Conservation (phyloP, 1,140 invertebrate genomes). For the Portunus trituberculatus region DNA sequence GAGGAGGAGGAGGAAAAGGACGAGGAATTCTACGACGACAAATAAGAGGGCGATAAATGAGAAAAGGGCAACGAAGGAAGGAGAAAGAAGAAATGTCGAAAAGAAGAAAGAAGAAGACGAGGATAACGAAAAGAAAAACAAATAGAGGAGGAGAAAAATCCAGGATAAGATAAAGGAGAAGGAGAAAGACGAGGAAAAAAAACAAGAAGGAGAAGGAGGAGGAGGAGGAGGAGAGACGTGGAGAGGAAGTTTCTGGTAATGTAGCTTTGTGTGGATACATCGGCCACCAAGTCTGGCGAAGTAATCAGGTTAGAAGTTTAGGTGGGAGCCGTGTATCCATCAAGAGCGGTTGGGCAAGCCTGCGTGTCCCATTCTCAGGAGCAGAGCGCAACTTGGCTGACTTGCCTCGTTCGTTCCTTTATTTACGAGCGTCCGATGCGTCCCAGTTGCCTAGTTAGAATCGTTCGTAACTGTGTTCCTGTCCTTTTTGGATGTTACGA, state of each 20-base stretch:
- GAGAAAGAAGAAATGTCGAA: too few relatives aligned
- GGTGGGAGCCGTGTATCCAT: not conserved
- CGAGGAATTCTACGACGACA: too few relatives aligned
- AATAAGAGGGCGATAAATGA: too few relatives aligned
- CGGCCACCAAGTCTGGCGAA: not conserved
- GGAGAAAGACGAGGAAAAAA: too few relatives aligned
- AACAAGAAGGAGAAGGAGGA: too few relatives aligned
- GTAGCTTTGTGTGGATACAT: not conserved
- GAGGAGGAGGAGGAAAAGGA: too few relatives aligned
- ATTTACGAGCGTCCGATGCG: not conserved
- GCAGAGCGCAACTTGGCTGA: not conserved
- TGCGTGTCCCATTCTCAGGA: not conserved
- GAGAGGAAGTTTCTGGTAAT: not conserved
- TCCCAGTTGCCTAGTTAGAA: not conserved
- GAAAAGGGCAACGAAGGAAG: too few relatives aligned
- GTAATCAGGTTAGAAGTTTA: not conserved
- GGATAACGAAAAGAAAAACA: too few relatives aligned
- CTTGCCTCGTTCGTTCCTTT: not conserved
- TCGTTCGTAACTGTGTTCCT: not conserved
- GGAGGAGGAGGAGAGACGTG: not conserved
- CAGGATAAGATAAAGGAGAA: too few relatives aligned
- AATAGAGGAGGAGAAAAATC: too few relatives aligned
- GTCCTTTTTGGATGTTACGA: not conserved
- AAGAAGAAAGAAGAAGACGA: too few relatives aligned
- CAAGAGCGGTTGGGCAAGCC: not conserved